Conservation (phyloP, 2,888 invertebrate genomes). For the Hyposoter didymator region DNA sequence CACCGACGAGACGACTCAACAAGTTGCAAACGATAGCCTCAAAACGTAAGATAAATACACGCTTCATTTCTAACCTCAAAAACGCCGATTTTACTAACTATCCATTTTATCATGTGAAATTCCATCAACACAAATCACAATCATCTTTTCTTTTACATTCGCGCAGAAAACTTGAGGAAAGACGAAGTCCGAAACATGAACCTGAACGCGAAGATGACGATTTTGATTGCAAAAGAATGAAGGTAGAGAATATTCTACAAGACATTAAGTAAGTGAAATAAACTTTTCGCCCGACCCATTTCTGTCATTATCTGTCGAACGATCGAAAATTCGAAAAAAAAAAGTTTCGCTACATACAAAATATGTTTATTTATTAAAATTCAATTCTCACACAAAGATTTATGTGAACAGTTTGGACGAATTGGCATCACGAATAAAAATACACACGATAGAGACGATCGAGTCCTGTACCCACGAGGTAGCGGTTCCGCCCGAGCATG, state of each 20-base stretch:
- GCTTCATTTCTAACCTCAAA: slow-evolving; percentile 52
- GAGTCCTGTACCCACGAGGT: slow-evolving; percentile 99
- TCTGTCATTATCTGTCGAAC: not conserved
- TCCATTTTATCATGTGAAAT: not conserved
- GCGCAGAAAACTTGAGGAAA: slow-evolving; percentile 45
- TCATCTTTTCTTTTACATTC: not conserved
- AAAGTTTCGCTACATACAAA: not conserved
- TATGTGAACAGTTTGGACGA: slow-evolving; percentile 88
- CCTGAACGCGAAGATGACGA: slow-evolving; percentile 67
- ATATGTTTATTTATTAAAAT: not conserved
- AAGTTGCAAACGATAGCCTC: slow-evolving; percentile 17
- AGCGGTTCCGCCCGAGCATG: slow-evolving; percentile 94
- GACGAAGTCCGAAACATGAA: slow-evolving; percentile 71
- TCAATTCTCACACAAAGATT: not conserved
- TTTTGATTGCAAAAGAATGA: slow-evolving; percentile 75
- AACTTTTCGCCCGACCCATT: not conserved
- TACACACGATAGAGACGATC: slow-evolving; percentile 95
- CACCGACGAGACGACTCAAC: slow-evolving; percentile 51
- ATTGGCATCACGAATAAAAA: slow-evolving; percentile 91
- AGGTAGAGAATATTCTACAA: slow-evolving; percentile 77
- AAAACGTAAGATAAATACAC: slow-evolving; percentile 39
- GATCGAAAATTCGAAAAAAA: not conserved
- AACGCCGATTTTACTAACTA: not conserved
- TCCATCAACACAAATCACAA: not conserved
- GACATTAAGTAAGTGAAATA: slow-evolving; percentile 79